Conservation (phyloP, 1,140 invertebrate species). For the Apis mellifera region DNA sequence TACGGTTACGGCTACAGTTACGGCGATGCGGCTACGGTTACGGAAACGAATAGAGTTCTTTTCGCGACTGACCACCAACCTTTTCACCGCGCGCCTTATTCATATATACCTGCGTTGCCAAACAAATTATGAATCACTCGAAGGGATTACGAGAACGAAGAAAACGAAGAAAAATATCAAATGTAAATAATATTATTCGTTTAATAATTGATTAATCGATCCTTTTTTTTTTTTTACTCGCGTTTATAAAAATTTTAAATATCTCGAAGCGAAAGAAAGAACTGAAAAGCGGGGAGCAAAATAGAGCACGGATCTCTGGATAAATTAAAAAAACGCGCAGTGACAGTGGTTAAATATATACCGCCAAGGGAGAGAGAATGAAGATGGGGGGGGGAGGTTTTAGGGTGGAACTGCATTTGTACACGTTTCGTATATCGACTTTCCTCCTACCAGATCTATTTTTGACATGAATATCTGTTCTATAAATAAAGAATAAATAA, state of each 20-base stretch:
- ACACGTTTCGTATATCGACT: not conserved
- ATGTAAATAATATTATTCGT: too few relatives aligned
- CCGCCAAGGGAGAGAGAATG: not conserved
- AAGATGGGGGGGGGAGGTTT: too few relatives aligned
- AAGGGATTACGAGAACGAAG: not conserved
- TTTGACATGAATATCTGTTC: conserved; percentile 35
- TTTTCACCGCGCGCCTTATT: not conserved
- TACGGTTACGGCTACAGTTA: conserved; percentile 2
- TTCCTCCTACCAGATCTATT: conserved; percentile 31
- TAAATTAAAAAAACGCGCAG: conserved; percentile 22
- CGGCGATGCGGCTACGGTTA: not conserved
- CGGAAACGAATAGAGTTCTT: not conserved
- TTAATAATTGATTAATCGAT: too few relatives aligned
- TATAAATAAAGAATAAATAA: conserved; percentile 31
- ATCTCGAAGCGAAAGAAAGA: not conserved
- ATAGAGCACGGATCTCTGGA: not conserved
- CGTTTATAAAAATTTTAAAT: too few relatives aligned
- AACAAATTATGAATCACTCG: not conserved
- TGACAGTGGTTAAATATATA: conserved; percentile 21
- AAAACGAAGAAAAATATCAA: too few relatives aligned
- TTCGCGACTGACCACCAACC: not conserved
- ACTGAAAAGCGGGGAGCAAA: not conserved
- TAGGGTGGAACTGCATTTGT: not conserved
- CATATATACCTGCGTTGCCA: not conserved
- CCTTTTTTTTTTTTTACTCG: too few relatives aligned